Percentiles rank a stretch among this genome's conserved stretches.
Conservation (phyloP, 2,888 invertebrate species). For the Cryptocephalus moraei region DNA sequence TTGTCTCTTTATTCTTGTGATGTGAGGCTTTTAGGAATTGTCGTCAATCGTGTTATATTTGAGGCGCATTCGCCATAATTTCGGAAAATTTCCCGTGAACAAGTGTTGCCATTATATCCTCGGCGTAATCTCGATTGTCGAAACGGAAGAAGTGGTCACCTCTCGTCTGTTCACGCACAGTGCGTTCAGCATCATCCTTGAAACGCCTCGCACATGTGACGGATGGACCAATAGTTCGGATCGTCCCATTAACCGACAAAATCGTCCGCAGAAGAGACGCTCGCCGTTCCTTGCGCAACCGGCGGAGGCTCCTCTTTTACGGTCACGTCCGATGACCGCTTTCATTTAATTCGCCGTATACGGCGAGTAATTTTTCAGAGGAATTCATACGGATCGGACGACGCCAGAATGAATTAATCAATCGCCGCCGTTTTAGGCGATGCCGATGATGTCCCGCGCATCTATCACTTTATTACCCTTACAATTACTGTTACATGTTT, state of each 20-base stretch:
- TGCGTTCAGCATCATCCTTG: not conserved
- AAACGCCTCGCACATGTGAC: not conserved
- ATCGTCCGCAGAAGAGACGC: not conserved
- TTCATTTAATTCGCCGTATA: not conserved
- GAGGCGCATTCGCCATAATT: too few relatives aligned
- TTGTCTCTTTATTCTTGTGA: too few relatives aligned
- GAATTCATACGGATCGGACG: not conserved
- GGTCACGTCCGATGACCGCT: constrained; percentile 1
- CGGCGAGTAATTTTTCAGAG: not conserved
- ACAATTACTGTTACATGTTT: too few relatives aligned
- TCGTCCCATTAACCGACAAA: constrained; percentile 2
- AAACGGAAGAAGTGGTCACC: too few relatives aligned
- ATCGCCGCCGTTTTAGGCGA: not conserved
- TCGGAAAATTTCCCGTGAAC: too few relatives aligned
- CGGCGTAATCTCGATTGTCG: too few relatives aligned
- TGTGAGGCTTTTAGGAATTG: too few relatives aligned
- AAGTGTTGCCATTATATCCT: too few relatives aligned
- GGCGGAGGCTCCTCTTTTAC: not conserved
- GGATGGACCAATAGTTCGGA: not conserved
- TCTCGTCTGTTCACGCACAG: too few relatives aligned
- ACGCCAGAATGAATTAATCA: not conserved
- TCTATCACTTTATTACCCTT: too few relatives aligned
- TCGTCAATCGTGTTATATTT: too few relatives aligned
- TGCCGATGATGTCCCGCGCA: too few relatives aligned
- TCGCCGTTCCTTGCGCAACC: not conserved